Evolutionary conservation across 2,113 vertebrate species (phyloP), one percentile per base, ranked within the genome.

Genomic region (Alces alces): DNA sequence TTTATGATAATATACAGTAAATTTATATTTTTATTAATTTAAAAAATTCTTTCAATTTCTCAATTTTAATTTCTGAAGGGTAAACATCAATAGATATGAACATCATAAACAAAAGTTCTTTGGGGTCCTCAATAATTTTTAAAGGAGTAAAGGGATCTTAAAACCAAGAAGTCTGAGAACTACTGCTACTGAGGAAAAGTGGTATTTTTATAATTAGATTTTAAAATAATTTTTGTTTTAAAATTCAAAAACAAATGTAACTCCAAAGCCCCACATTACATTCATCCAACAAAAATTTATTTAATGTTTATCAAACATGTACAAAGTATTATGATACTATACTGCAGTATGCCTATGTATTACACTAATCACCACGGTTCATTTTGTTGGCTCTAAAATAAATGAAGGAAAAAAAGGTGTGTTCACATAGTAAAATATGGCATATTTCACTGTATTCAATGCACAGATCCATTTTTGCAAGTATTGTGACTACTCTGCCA

Each of bases 401-500:
- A 70, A 25, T 36, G 8, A 64, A 85, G 61, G 33, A 10, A 70
- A 93, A 93, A 76, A 83, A 12, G 45, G 45, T 78, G 33, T 9
- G 28, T 64, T 86, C 36, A 73, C 33, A 70, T 7, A 30, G 30
- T 85, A 97, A 96, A 96, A 45, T 47, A 91, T 6, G 16, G 58
- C n/a, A 55, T 94, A 89, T 52, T 95, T 96, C 57, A 60, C 33
- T 54, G 23, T 15, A 96, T 58, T 84, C 57, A 84, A 70, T 4
- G 14, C 8, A 79, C 25, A 50, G 60, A 30, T 76, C 5, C 3
- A 83, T 58, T 79, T 95, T 80, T 82, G 5, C 86, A 86, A 96
- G 33, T 55, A 93, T 27, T 89, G 45, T 89, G 73, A 93, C 33
- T 64, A 93, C 60, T 96, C 58, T 88, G 97, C 97, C 98, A 96